A percentile compares a stretch with the other conserved stretches of the same genome.
phyloP scores from a whole-genome alignment of 2,888 invertebrate species.

The Esperia sulphurella region DNA sequence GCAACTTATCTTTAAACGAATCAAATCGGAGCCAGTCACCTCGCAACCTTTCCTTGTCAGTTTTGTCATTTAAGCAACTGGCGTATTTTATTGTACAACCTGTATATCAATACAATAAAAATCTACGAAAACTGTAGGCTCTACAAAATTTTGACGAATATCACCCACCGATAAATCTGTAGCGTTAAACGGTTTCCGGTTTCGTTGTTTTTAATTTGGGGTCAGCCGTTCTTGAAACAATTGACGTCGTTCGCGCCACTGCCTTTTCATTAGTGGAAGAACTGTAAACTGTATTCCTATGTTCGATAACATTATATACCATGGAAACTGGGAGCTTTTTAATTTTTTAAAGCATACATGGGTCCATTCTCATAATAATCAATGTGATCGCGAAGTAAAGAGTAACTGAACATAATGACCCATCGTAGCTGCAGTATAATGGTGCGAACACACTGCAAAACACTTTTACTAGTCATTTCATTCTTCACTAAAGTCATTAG shows the following conservation, averaged over 20 bases:
- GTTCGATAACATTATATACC: constrained; percentile 21
- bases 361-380: constrained; percentile 60
- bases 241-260: constrained; percentile 1
- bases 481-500: constrained; percentile 28
- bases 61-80: no score
- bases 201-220: background rate
- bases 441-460: constrained; percentile 57
- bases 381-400: constrained; percentile 41
- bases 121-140: no score
- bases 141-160: no score
- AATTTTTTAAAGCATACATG: constrained; percentile 25
- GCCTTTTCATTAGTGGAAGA: constrained; percentile 8
- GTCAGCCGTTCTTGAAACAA: background rate
- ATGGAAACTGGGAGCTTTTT: constrained; percentile 38
- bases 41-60: no score
- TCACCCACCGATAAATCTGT: background rate
- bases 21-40: no score
- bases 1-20: no score
- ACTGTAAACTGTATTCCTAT: constrained; percentile 12
- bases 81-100: no score
- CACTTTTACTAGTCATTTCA: constrained; percentile 55
- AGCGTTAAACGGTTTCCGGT: background rate
- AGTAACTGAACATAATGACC: constrained; percentile 65
- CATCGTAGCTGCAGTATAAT: constrained; percentile 43
- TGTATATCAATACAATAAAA: no score